These are phyloP conservation scores for Luscinia luscinia DNA, from an alignment of 2,797 vertebrate genomes.

Conservation along the genomic window DNA sequence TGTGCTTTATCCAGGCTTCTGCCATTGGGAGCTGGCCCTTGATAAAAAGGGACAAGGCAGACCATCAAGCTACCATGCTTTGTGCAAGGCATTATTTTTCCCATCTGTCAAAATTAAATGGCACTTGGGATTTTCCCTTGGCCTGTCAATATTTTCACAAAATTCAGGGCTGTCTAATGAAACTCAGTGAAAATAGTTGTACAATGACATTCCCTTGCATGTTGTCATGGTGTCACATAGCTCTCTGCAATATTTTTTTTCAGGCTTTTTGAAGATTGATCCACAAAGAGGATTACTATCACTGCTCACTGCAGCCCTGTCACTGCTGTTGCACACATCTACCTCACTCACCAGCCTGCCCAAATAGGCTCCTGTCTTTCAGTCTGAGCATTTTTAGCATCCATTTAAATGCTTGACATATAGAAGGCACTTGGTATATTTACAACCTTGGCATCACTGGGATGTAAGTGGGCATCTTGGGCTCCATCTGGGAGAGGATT, in stretches of 20 bases:
- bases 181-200: background rate
- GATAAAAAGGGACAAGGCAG: slow-evolving; percentile 25
- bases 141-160: background rate
- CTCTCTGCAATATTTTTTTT: background rate
- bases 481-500: background rate
- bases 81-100: slow-evolving; percentile 5
- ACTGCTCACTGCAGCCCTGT: background rate
- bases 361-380: background rate
- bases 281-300: slow-evolving; percentile 21
- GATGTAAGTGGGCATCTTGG: background rate
- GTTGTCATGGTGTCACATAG: background rate
- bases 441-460: background rate
- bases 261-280: slow-evolving; percentile 10
- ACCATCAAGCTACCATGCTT: background rate
- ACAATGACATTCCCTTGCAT: background rate
- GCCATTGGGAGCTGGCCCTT: slow-evolving; percentile 11
- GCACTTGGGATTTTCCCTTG: background rate
- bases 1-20: slow-evolving; percentile 10
- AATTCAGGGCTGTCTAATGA: background rate
- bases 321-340: background rate
- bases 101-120: slow-evolving; percentile 33
- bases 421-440: background rate
- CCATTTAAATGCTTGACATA: background rate
- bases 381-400: background rate
- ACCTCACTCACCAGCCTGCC: background rate